phyloP scores from a whole-genome alignment of 64 coral and sea anemone genomes.

The Astreopora myriophthalma region DNA sequence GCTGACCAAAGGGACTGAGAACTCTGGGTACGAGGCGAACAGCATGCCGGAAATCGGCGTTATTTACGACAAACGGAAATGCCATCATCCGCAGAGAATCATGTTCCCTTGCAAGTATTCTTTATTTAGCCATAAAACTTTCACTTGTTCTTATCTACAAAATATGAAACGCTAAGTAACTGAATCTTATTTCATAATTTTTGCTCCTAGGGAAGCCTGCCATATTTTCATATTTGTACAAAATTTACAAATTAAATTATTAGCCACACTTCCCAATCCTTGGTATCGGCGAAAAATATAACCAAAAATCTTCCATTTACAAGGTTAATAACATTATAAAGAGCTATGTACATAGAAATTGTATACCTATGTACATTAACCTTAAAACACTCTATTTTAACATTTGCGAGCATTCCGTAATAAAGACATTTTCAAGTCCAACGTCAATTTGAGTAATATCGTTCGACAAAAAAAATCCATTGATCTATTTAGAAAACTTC shows the following conservation, averaged over 20 bases:
- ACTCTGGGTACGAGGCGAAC: too few relatives aligned
- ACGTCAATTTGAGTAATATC: not conserved
- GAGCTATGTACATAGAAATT: slow-evolving; percentile 43
- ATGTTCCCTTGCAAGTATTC: not conserved
- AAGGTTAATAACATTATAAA: not conserved
- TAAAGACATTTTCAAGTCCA: slow-evolving; percentile 19
- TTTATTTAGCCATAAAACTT: slow-evolving; percentile 16
- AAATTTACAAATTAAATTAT: slow-evolving; percentile 54
- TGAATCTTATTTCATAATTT: slow-evolving; percentile 14
- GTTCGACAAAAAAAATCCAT: not conserved
- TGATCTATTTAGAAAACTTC: slow-evolving; percentile 72
- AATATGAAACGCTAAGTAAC: slow-evolving; percentile 12
- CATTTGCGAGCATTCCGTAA: not conserved
- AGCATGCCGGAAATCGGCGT: too few relatives aligned
- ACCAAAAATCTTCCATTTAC: slow-evolving; percentile 28
- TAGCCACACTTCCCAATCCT: not conserved
- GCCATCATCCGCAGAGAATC: too few relatives aligned
- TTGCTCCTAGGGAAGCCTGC: slow-evolving; percentile 13
- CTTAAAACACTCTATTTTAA: slow-evolving; percentile 53
- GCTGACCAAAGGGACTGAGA: too few relatives aligned
- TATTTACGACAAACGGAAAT: not conserved
- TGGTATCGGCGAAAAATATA: not conserved
- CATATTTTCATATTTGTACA: slow-evolving; percentile 37
- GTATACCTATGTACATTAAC: slow-evolving; percentile 66
- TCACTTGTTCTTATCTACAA: slow-evolving; percentile 22